Evolutionary conservation across 2,113 vertebrate genomes (phyloP).

Genomic region (Paraplagusia blochii): DNA sequence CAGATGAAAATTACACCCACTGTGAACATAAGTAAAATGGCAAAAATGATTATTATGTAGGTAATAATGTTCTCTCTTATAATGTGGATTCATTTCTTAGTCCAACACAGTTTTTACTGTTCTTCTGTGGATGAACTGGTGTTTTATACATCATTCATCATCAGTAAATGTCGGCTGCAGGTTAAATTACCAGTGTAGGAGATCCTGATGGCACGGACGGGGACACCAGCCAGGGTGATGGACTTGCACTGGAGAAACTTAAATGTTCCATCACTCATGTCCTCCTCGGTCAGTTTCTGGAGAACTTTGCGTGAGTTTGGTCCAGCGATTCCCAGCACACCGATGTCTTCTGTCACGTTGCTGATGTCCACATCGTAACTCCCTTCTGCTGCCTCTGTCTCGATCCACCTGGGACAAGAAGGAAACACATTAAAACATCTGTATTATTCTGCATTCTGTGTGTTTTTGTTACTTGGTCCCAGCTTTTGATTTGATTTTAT

Average conservation of each 20-base stretch:
- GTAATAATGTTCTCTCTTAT: no score
- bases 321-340: conserved; percentile 89
- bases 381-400: conserved; percentile 75
- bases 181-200: conserved; percentile 87
- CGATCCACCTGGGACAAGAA: conserved; percentile 84
- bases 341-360: conserved; percentile 87
- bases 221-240: conserved; percentile 78
- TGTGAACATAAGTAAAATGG: no score
- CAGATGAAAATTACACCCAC: no score
- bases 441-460: no score
- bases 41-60: no score
- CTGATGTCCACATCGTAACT: conserved; percentile 81
- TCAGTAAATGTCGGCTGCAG: no score
- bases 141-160: no score
- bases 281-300: conserved; percentile 87
- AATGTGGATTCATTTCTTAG: no score
- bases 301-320: conserved; percentile 86
- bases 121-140: no score
- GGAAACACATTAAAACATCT: neutral
- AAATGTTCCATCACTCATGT: conserved; percentile 84
- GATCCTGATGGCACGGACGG: conserved; percentile 88
- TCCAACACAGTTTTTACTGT: no score
- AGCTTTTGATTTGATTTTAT: no score
- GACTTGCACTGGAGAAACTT: conserved; percentile 88
- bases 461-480: no score